phyloP scores from a whole-genome alignment of 2,888 invertebrate species.

The Nemoura dubitans region DNA sequence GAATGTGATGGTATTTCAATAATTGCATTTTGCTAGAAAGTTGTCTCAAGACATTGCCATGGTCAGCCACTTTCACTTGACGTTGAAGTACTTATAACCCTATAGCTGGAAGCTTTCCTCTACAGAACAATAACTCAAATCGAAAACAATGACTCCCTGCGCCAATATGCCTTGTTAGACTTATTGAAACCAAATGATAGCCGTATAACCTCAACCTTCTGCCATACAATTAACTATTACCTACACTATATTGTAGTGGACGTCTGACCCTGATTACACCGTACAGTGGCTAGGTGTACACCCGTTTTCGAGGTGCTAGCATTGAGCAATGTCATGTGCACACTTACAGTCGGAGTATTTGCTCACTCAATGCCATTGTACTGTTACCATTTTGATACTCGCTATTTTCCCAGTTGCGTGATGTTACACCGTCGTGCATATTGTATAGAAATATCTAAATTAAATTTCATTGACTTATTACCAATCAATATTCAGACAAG shows the following conservation, averaged over 20 bases:
- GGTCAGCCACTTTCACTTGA: conserved; percentile 16
- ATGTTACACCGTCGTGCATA: background rate
- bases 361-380: background rate
- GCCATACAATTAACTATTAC: background rate
- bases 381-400: background rate
- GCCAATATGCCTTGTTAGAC: background rate
- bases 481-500: background rate
- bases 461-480: background rate
- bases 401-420: background rate
- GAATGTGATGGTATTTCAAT: conserved; percentile 26
- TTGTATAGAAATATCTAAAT: background rate
- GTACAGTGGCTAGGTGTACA: too few species aligned
- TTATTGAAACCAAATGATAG: background rate
- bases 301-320: background rate
- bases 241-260: background rate
- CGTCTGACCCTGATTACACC: background rate
- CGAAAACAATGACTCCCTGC: background rate
- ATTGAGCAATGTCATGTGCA: background rate
- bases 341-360: background rate
- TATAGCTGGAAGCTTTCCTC: background rate
- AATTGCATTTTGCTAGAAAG: conserved; percentile 28
- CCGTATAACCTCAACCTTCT: background rate
- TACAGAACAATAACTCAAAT: background rate
- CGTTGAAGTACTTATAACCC: background rate
- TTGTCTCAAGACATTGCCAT: conserved; percentile 20